Evolutionary conservation across 2,888 invertebrate genomes (phyloP), one percentile per base, ranked within the genome.

Genomic region (Julus scandinavius): DNA sequence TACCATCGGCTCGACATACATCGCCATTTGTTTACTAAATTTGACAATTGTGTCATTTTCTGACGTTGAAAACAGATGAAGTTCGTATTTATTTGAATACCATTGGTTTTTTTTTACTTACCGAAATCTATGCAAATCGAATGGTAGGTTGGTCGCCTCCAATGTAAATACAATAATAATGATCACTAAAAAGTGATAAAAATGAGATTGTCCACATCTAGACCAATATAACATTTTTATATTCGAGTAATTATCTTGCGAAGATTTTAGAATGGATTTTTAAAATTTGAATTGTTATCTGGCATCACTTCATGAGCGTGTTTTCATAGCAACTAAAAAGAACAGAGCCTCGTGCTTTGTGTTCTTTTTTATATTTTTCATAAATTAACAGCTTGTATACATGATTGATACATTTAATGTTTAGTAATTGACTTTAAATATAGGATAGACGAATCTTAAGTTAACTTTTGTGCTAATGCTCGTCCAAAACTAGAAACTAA

Each of bases 151-250:
- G 80, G 80, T 80, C 80, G 80, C 80, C 80, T 80, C 80, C 80
- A 80, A 80, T 80, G 80, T 9, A 80, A 80, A 80, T 80, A 80
- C 80, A 80, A 80, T 80, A 80, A 80, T 80, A 38, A 80, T 80
- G 29, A 80, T 80, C 80, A 72, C 7, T 72, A 72, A 72, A 20
- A 72, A 72, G n/a, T 72, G 80, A 80, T 80, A 80, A 20, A 29
- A 29, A 38, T 80, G 80, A 29, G 80, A 80, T 80, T 80, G 80
- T 80, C 38, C 80, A 13, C 20, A 72, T 72, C 20, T 29, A 72
- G 6, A 72, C 72, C 72, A 72, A 29, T 17, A 15, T 63, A 63
- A 38, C 80, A 80, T 80, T 13, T 80, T 29, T 7, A 38, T 20
- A 20, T 1, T 38, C 7, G 29, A 20, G 11, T 80, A 38, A 13